These are phyloP conservation scores for Pseudocheirus occidentalis DNA, from an alignment of 2,797 vertebrate species.

Conservation along the genomic window DNA sequence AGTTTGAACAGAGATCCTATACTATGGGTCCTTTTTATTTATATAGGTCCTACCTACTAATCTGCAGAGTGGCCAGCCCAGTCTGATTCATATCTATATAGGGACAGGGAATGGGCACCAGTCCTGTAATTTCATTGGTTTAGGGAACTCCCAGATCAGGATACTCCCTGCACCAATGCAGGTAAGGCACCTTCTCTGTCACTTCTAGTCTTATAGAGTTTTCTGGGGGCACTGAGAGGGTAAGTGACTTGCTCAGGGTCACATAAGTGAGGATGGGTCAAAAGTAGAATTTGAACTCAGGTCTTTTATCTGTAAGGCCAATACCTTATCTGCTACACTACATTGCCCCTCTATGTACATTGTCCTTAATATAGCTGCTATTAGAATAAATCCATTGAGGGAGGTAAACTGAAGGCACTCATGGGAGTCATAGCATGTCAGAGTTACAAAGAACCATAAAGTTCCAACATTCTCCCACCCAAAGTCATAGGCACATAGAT, in stretches of 20 bases:
- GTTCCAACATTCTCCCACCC: neutral
- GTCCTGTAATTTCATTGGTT: neutral
- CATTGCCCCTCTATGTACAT: neutral
- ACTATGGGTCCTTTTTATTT: slow-evolving; percentile 13
- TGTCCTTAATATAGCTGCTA: too few species aligned
- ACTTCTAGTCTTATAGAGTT: neutral
- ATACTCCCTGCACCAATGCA: neutral
- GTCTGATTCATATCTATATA: slow-evolving; percentile 21
- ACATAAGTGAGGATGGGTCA: neutral
- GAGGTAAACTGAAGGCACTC: too few species aligned
- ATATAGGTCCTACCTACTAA: neutral
- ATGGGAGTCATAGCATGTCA: neutral
- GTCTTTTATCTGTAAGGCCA: neutral
- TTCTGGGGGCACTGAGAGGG: neutral
- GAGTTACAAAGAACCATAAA: neutral
- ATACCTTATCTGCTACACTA: neutral
- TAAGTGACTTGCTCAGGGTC: neutral
- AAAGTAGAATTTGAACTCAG: neutral
- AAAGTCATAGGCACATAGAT: neutral
- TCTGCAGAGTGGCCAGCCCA: slow-evolving; percentile 1
- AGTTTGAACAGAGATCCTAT: slow-evolving; percentile 3
- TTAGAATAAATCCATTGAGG: too few species aligned
- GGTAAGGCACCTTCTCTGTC: neutral
- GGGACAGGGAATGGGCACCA: neutral
- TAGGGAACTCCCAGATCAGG: neutral